Percentiles rank a stretch among this genome's conserved stretches.
Conservation (phyloP, 2,888 invertebrate species). For the Tineola bisselliella region DNA sequence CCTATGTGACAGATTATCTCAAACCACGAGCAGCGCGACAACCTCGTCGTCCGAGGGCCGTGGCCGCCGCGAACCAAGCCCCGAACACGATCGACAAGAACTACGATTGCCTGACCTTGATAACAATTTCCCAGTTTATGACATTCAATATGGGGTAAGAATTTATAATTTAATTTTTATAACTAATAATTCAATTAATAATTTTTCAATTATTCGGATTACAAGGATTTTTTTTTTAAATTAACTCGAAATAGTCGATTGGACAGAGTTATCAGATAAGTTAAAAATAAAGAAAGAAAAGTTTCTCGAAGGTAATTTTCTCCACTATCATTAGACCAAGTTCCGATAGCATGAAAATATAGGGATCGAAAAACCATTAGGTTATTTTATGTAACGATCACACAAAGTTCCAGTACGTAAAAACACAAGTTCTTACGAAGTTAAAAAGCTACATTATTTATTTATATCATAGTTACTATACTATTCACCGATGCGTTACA, state of each 20-base stretch:
- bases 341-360: not conserved
- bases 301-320: not conserved
- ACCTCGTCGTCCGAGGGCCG: constrained; percentile 71
- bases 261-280: too few species aligned
- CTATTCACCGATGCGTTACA: too few species aligned
- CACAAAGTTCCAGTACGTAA: too few species aligned
- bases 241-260: too few species aligned
- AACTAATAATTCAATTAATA: not conserved
- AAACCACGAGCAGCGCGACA: constrained; percentile 66
- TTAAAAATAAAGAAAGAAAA: not conserved
- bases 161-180: not conserved
- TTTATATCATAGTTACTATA: too few species aligned
- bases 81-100: constrained; percentile 47
- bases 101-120: constrained; percentile 51
- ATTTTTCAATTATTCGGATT: not conserved
- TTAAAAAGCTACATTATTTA: too few species aligned
- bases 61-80: constrained; percentile 60
- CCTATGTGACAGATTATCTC: constrained; percentile 29
- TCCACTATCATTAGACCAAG: not conserved
- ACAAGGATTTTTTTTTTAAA: too few species aligned
- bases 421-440: too few species aligned
- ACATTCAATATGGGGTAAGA: constrained; percentile 60
- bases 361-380: not conserved
- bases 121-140: constrained; percentile 53
- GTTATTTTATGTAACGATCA: not conserved